Conservation (phyloP, 2,888 invertebrate genomes). For the Digitonthophagus gazella region DNA sequence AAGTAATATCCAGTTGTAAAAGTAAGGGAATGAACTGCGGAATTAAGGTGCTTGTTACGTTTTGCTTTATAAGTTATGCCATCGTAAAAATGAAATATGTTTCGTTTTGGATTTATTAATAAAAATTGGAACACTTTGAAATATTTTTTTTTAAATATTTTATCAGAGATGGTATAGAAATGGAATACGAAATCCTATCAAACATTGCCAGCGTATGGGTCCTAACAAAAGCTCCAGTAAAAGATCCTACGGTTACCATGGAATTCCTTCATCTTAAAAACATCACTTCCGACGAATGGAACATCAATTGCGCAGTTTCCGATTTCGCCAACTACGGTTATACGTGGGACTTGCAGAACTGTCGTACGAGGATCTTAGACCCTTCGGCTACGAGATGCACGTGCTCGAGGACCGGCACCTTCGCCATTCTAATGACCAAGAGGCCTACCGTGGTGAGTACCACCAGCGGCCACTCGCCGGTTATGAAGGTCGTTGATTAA, state of each 20-base stretch:
- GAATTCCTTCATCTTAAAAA: conserved; percentile 54
- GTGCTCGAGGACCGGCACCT: conserved; percentile 63
- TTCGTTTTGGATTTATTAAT: too few species aligned
- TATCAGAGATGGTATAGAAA: conserved; percentile 62
- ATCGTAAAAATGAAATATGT: not conserved
- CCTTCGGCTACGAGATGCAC: conserved; percentile 58
- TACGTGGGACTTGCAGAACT: conserved; percentile 62
- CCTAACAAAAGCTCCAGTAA: conserved; percentile 32
- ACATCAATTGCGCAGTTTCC: conserved; percentile 53
- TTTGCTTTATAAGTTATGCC: not conserved
- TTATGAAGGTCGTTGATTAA: not conserved
- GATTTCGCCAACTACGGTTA: conserved; percentile 54
- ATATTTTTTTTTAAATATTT: conserved; percentile 12
- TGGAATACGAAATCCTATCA: conserved; percentile 66
- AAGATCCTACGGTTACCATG: conserved; percentile 51
- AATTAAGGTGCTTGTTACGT: not conserved
- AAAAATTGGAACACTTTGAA: not conserved
- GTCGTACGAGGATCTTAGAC: conserved; percentile 55
- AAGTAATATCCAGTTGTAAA: not conserved
- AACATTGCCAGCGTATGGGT: conserved; percentile 53
- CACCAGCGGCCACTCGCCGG: not conserved
- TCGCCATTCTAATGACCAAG: conserved; percentile 62
- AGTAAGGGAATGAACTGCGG: not conserved
- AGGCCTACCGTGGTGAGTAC: conserved; percentile 52
- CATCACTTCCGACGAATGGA: conserved; percentile 53